phyloP scores from a whole-genome alignment of 2,113 vertebrate species.

The Corythornis madagascariensis region DNA sequence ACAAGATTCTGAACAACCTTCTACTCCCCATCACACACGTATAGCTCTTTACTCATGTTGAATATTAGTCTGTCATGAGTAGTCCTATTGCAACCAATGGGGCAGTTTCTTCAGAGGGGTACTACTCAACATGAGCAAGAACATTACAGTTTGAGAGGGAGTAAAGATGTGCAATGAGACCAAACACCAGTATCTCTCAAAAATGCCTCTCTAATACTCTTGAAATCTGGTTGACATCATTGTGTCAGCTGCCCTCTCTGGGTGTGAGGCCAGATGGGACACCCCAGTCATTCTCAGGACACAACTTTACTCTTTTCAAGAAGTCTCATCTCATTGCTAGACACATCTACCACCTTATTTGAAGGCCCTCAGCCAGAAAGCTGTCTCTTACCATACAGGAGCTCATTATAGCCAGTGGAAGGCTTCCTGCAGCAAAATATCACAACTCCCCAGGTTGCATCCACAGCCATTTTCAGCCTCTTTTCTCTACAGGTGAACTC shows the following conservation, averaged over 20 bases:
- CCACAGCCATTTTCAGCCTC: background rate
- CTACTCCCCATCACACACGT: background rate
- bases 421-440: background rate
- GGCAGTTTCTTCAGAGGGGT: background rate
- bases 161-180: background rate
- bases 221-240: background rate
- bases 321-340: background rate
- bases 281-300: background rate
- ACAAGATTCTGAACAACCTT: background rate
- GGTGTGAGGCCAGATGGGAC: background rate
- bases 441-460: background rate
- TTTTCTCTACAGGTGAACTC: conserved; percentile 10
- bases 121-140: background rate
- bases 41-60: background rate
- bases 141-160: background rate
- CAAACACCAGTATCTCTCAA: background rate
- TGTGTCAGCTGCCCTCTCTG: background rate
- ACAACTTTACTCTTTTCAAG: background rate
- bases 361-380: background rate
- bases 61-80: background rate
- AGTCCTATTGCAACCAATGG: background rate
- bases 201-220: background rate
- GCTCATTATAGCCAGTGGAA: background rate
- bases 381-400: background rate
- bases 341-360: background rate